Percentiles rank a stretch among this genome's conserved stretches.
Conservation (phyloP, 2,113 vertebrate species). For the Nerophis lumbriciformis region DNA sequence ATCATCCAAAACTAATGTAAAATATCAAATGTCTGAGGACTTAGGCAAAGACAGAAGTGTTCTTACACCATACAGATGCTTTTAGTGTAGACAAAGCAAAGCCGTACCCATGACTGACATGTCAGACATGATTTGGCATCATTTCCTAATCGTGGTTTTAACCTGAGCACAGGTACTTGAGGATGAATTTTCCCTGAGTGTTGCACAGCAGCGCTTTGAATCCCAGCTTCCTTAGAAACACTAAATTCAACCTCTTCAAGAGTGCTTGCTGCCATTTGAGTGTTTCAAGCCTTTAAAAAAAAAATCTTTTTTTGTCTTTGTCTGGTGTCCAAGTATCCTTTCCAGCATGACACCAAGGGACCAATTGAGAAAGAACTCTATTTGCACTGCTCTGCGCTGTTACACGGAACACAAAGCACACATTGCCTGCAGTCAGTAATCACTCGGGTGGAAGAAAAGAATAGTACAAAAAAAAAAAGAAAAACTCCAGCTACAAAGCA, state of each 20-base stretch:
- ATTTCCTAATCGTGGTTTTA: constrained; percentile 55
- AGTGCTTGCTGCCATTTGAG: constrained; percentile 54
- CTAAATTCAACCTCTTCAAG: constrained; percentile 56
- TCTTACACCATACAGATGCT: too few species aligned
- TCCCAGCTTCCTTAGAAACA: constrained; percentile 63
- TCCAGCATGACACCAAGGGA: constrained; percentile 68
- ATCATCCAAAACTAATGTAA: too few species aligned
- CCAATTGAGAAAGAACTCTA: constrained; percentile 73
- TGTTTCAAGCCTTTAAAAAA: constrained; percentile 36
- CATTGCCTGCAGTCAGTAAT: constrained; percentile 65
- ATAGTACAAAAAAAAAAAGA: constrained; percentile 40
- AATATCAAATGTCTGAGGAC: too few species aligned
- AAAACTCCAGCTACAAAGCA: constrained; percentile 58
- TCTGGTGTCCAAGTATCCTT: constrained; percentile 65
- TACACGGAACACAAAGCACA: constrained; percentile 56
- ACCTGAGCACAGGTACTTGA: constrained; percentile 65
- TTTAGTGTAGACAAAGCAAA: constrained; percentile 46
- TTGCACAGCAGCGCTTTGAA: constrained; percentile 34
- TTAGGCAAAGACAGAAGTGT: neutral
- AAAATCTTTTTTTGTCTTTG: neutral
- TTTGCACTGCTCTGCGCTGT: constrained; percentile 62
- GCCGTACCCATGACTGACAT: constrained; percentile 47
- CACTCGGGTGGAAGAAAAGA: constrained; percentile 66
- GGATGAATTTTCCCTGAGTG: constrained; percentile 68
- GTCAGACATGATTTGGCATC: constrained; percentile 56